Conservation (phyloP, 2,113 vertebrate genomes). For the Menura novaehollandiae region DNA sequence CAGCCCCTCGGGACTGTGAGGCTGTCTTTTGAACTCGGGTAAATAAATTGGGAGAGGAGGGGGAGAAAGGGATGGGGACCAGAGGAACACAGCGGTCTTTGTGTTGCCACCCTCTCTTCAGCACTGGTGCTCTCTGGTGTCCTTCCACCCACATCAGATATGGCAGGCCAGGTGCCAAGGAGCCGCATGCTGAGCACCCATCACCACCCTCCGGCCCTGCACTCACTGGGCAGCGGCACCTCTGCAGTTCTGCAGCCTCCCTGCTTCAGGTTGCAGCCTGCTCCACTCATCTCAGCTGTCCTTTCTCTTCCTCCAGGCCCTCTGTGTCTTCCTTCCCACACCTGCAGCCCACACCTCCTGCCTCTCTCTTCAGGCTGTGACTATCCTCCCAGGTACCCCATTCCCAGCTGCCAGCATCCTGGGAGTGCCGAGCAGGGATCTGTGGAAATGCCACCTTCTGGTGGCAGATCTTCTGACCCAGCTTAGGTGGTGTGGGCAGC, state of each 20-base stretch:
- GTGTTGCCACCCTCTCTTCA: slow-evolving; percentile 34
- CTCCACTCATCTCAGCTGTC: not conserved
- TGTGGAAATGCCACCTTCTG: not conserved
- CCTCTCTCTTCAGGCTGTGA: not conserved
- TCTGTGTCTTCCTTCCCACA: not conserved
- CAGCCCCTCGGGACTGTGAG: slow-evolving; percentile 50
- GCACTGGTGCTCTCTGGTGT: slow-evolving; percentile 36
- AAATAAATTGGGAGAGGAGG: slow-evolving; percentile 54
- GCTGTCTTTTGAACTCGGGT: slow-evolving; percentile 61
- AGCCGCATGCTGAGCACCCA: not conserved
- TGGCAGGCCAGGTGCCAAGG: slow-evolving; percentile 36
- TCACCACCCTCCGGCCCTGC: not conserved
- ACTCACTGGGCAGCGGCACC: not conserved
- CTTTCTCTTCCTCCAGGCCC: not conserved
- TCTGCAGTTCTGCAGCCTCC: not conserved
- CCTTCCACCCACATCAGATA: slow-evolving; percentile 40
- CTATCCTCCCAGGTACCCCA: not conserved
- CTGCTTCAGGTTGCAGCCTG: not conserved
- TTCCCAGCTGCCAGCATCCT: not conserved
- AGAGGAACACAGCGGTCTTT: slow-evolving; percentile 47
- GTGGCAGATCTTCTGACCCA: not conserved
- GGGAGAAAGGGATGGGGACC: slow-evolving; percentile 33
- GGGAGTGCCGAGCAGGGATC: not conserved
- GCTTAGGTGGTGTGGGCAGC: not conserved
- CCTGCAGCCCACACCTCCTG: not conserved